Conservation (phyloP, 1,140 invertebrate species). For the Drosophila nigromelanica region DNA sequence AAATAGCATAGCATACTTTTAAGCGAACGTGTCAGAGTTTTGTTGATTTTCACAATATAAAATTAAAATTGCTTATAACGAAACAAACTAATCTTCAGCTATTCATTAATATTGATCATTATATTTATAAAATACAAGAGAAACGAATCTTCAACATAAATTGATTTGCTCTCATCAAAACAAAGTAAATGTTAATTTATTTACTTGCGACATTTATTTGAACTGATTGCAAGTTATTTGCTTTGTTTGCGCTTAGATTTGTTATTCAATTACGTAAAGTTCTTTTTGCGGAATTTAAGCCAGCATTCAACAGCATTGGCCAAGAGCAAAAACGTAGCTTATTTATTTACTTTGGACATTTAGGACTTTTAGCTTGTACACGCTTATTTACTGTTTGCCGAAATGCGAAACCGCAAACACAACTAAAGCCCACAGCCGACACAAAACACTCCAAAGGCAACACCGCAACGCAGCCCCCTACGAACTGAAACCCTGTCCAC, state of each 20-base stretch:
- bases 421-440: conserved; percentile 42
- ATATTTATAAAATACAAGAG: not conserved
- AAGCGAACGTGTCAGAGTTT: no score
- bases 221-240: conserved; percentile 56
- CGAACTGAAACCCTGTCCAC: not conserved
- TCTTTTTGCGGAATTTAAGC: conserved; percentile 33
- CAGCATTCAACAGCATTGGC: conserved; percentile 41
- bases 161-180: not conserved
- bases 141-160: conserved; percentile 5
- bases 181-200: conserved; percentile 40
- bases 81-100: no score
- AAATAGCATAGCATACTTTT: no score
- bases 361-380: conserved; percentile 42
- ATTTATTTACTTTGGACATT: conserved; percentile 71
- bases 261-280: conserved; percentile 65
- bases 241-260: conserved; percentile 61
- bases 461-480: not conserved
- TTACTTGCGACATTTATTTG: conserved; percentile 52
- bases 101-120: not conserved
- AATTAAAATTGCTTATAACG: no score
- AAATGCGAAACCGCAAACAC: conserved; percentile 73
- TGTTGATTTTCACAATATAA: no score
- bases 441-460: conserved; percentile 15
- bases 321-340: conserved; percentile 28
- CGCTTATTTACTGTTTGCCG: conserved; percentile 73